Evolutionary conservation across 2,113 vertebrate species (phyloP).

Genomic region (Periophthalmodon schlosseri): DNA sequence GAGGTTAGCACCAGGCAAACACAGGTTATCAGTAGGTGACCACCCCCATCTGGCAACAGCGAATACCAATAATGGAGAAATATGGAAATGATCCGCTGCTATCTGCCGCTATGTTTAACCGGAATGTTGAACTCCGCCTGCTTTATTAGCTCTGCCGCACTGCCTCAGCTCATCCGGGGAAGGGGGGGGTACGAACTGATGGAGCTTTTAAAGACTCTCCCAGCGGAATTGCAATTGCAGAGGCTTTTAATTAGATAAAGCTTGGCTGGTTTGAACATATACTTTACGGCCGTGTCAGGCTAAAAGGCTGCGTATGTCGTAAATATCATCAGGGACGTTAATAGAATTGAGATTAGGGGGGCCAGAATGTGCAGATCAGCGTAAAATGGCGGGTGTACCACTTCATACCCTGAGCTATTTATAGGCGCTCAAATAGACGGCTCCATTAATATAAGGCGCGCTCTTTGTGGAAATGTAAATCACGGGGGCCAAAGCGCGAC

Average conservation of each 20-base stretch:
- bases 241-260: constrained; percentile 79
- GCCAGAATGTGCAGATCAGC: constrained; percentile 66
- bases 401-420: constrained; percentile 65
- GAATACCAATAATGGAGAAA: constrained; percentile 31
- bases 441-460: constrained; percentile 70
- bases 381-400: constrained; percentile 49
- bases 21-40: constrained; percentile 35
- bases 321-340: constrained; percentile 73
- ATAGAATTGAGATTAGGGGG: constrained; percentile 74
- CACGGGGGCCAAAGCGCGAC: constrained; percentile 38
- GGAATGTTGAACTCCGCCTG: constrained; percentile 62
- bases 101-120: constrained; percentile 53
- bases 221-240: constrained; percentile 70
- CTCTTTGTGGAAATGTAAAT: constrained; percentile 73
- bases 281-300: constrained; percentile 72
- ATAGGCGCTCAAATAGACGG: constrained; percentile 65
- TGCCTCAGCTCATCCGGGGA: constrained; percentile 22
- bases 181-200: constrained; percentile 34
- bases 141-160: constrained; percentile 58
- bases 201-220: constrained; percentile 72
- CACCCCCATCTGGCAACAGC: constrained; percentile 28
- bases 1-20: constrained; percentile 32
- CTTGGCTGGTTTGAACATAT: constrained; percentile 67
- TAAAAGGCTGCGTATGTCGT: constrained; percentile 67
- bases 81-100: constrained; percentile 47